Percentiles rank a stretch among this genome's conserved stretches.
phyloP scores from a whole-genome alignment of 2,888 invertebrate species.

The Ophion obscuratus region DNA sequence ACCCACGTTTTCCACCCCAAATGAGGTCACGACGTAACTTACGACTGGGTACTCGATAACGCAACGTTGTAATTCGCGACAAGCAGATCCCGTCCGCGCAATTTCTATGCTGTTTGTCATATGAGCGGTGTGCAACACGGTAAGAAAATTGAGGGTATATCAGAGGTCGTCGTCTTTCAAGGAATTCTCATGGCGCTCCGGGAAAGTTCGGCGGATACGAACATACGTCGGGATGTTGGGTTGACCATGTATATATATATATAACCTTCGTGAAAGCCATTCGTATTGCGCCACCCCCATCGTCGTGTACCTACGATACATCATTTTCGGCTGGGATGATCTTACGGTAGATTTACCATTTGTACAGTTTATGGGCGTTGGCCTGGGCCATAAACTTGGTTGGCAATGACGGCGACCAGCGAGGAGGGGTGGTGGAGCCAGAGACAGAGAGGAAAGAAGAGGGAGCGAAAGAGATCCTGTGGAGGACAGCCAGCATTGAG shows the following conservation, averaged over 20 bases:
- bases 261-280: slow-evolving; percentile 24
- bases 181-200: slow-evolving; percentile 23
- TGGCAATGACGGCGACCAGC: slow-evolving; percentile 83
- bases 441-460: slow-evolving; percentile 59
- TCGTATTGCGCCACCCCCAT: slow-evolving; percentile 58
- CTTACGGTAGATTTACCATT: slow-evolving; percentile 84
- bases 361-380: slow-evolving; percentile 84
- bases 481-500: slow-evolving; percentile 54
- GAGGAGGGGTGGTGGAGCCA: slow-evolving; percentile 70
- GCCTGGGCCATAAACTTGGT: slow-evolving; percentile 84
- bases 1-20: not conserved
- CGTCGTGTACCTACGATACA: slow-evolving; percentile 80
- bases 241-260: slow-evolving; percentile 10
- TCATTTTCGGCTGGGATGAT: slow-evolving; percentile 84
- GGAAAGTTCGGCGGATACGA: slow-evolving; percentile 59
- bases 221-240: slow-evolving; percentile 54
- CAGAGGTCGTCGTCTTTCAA: slow-evolving; percentile 29
- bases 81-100: not conserved
- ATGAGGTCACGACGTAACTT: not conserved
- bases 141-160: slow-evolving; percentile 36
- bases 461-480: slow-evolving; percentile 67
- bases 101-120: not conserved
- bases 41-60: not conserved
- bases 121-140: slow-evolving; percentile 6
- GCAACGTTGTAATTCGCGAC: not conserved